These are phyloP conservation scores for Suillia variegata DNA, from an alignment of 2,888 invertebrate species.

Conservation along the genomic window DNA sequence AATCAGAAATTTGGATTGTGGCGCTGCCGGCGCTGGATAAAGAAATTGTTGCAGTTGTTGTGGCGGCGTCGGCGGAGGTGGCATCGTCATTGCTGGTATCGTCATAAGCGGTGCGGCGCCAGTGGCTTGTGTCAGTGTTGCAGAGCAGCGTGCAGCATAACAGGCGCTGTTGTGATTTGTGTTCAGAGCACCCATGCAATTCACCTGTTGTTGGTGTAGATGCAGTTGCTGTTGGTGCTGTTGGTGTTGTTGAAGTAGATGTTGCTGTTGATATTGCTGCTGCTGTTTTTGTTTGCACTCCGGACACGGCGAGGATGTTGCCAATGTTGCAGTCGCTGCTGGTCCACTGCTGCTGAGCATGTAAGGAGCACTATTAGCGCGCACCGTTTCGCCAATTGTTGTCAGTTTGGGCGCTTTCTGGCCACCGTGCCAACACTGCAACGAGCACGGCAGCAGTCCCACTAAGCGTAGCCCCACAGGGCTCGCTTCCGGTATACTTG, in stretches of 20 bases:
- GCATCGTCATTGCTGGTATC: background rate
- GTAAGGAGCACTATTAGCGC: constrained; percentile 50
- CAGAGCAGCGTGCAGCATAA: constrained; percentile 15
- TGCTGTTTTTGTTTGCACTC: constrained; percentile 38
- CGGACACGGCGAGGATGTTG: constrained; percentile 28
- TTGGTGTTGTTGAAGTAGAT: constrained; percentile 31
- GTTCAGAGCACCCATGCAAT: background rate
- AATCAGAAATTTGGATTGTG: background rate
- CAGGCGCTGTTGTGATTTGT: constrained; percentile 5
- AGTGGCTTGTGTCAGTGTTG: background rate
- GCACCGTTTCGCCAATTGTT: constrained; percentile 33
- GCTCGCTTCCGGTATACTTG: constrained; percentile 49
- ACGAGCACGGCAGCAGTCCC: constrained; percentile 55
- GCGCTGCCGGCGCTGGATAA: background rate
- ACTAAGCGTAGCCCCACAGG: constrained; percentile 57
- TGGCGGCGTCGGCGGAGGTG: constrained; percentile 13
- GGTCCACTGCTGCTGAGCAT: constrained; percentile 20
- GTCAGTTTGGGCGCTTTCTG: constrained; percentile 51
- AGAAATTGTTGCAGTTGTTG: constrained; percentile 3
- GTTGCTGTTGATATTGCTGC: constrained; percentile 34
- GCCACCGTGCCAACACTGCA: constrained; percentile 51
- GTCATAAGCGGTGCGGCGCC: background rate
- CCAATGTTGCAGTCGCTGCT: constrained; percentile 17
- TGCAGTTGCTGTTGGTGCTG: constrained; percentile 21
- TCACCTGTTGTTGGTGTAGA: constrained; percentile 34